phyloP scores from a whole-genome alignment of 1,140 invertebrate genomes.

The Ridgeia piscesae region DNA sequence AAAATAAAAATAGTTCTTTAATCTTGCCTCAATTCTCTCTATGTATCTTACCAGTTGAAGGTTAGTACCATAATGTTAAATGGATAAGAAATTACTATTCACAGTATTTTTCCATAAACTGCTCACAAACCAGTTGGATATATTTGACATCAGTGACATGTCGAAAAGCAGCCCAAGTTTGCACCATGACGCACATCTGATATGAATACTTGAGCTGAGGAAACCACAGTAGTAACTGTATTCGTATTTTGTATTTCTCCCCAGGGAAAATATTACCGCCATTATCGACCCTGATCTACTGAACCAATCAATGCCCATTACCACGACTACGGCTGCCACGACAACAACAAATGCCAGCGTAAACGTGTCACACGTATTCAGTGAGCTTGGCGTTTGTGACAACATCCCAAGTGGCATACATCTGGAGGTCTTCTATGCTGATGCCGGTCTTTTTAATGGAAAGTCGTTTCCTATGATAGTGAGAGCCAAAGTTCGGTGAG shows the following conservation, averaged over 20 bases:
- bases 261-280: background rate
- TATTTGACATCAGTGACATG: too few species aligned
- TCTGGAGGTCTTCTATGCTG: background rate
- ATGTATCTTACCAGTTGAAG: too few species aligned
- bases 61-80: too few species aligned
- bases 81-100: too few species aligned
- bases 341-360: background rate
- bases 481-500: slow-evolving; percentile 12
- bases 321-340: background rate
- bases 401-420: slow-evolving; percentile 14
- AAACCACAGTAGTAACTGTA: too few species aligned
- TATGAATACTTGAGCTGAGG: too few species aligned
- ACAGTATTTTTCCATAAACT: too few species aligned
- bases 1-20: too few species aligned
- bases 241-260: background rate
- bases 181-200: too few species aligned
- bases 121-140: too few species aligned
- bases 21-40: too few species aligned
- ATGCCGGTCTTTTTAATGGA: background rate
- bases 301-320: background rate
- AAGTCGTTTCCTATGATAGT: slow-evolving; percentile 9
- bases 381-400: background rate
- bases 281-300: background rate
- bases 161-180: too few species aligned
- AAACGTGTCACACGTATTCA: background rate